Evolutionary conservation across 2,797 vertebrate genomes (phyloP).

Genomic region (Rhincodon typus): DNA sequence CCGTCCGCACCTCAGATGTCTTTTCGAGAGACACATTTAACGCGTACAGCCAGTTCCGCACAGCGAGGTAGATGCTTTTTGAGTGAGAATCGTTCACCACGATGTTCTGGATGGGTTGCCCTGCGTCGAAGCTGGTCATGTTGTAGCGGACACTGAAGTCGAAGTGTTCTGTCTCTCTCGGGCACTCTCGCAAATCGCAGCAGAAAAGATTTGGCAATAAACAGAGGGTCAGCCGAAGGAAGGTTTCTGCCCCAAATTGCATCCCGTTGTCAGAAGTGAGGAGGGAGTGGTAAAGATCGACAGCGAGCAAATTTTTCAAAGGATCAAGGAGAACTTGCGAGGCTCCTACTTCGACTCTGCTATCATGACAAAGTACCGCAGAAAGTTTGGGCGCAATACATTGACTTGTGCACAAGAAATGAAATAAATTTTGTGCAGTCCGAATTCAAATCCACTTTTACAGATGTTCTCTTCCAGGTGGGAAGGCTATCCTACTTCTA

Average conservation of each 20-base stretch:
- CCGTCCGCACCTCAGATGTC: slow-evolving; percentile 62
- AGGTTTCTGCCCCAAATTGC: not conserved
- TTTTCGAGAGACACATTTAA: slow-evolving; percentile 59
- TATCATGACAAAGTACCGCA: not conserved
- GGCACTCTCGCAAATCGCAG: not conserved
- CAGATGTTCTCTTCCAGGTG: not conserved
- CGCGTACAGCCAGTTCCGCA: slow-evolving; percentile 72
- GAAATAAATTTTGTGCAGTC: not conserved
- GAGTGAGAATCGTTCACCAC: slow-evolving; percentile 55
- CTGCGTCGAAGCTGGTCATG: slow-evolving; percentile 65
- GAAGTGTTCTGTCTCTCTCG: not conserved
- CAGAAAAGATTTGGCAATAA: not conserved
- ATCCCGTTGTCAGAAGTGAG: not conserved
- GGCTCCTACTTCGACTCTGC: too few relatives aligned
- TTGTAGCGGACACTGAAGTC: slow-evolving; percentile 73
- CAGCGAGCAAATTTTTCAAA: not conserved
- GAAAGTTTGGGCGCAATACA: not conserved
- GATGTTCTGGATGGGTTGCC: slow-evolving; percentile 71
- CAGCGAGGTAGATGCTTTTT: slow-evolving; percentile 68
- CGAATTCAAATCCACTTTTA: not conserved
- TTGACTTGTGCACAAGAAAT: not conserved
- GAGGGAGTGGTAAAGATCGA: not conserved
- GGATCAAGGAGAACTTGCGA: not conserved
- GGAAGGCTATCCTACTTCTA: not conserved
- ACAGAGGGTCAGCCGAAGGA: not conserved